A percentile compares a stretch with the other conserved stretches of the same genome.
Evolutionary conservation across 2,113 vertebrate species (phyloP).

Genomic region (Lophura nycthemera): DNA sequence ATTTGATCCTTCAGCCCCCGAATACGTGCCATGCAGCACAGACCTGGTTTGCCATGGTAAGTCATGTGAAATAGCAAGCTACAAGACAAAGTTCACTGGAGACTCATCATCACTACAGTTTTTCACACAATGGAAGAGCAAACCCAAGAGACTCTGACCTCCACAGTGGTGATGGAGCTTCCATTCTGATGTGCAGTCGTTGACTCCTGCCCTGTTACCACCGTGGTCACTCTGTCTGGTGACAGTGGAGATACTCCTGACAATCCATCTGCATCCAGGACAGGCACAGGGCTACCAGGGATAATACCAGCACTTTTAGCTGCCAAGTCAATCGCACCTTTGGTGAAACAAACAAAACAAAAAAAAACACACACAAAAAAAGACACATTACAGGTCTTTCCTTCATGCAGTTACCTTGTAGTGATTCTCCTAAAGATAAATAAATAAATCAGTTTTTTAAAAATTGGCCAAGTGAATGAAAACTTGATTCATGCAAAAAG

Average conservation of each 20-base stretch:
- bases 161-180: slow-evolving; percentile 43
- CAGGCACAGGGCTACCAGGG: slow-evolving; percentile 85
- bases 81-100: background rate
- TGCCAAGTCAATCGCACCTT: slow-evolving; percentile 94
- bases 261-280: slow-evolving; percentile 79
- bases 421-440: background rate
- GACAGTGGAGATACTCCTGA: slow-evolving; percentile 74
- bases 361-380: background rate
- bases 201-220: slow-evolving; percentile 64
- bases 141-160: slow-evolving; percentile 62
- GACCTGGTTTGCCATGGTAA: background rate
- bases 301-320: slow-evolving; percentile 97
- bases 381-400: background rate
- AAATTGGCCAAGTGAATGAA: background rate
- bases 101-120: background rate
- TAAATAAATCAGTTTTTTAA: rapidly evolving
- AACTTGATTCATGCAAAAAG: background rate
- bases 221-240: slow-evolving; percentile 62
- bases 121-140: background rate
- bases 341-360: background rate
- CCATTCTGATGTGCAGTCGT: slow-evolving; percentile 75
- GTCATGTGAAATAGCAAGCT: background rate
- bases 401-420: background rate
- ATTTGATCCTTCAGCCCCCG: background rate
- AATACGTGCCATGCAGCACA: background rate